Evolutionary conservation across 2,113 vertebrate genomes (phyloP).

Genomic region (Catagonus wagneri): DNA sequence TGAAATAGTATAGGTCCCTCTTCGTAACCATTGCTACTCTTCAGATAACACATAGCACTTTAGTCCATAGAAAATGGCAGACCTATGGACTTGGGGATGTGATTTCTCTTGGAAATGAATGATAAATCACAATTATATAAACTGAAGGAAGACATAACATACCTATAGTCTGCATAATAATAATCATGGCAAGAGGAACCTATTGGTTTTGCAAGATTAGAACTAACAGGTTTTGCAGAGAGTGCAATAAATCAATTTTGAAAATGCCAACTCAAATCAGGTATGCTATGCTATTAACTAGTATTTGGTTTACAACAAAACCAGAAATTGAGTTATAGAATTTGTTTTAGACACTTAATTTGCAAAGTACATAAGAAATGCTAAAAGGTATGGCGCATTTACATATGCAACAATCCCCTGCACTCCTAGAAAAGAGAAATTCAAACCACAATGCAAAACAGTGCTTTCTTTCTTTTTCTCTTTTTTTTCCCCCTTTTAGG

Average conservation of each 20-base stretch:
- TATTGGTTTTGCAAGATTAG: conserved; percentile 83
- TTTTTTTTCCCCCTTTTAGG: neutral
- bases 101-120: conserved; percentile 73
- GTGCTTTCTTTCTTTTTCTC: too few relatives aligned
- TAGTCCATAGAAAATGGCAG: conserved; percentile 61
- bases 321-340: conserved; percentile 78
- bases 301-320: conserved; percentile 84
- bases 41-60: conserved; percentile 19
- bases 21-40: conserved; percentile 11
- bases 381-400: conserved; percentile 27
- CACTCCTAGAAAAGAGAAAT: conserved; percentile 43
- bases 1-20: conserved; percentile 33
- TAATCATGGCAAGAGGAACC: conserved; percentile 78
- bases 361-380: conserved; percentile 60
- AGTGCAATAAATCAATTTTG: conserved; percentile 84
- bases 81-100: conserved; percentile 43
- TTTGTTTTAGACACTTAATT: conserved; percentile 78
- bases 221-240: conserved; percentile 84
- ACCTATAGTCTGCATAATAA: conserved; percentile 78
- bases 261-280: conserved; percentile 84
- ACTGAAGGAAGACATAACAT: conserved; percentile 70
- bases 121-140: conserved; percentile 81
- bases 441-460: conserved; percentile 47
- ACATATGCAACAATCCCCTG: neutral
- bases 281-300: conserved; percentile 81